Conservation (phyloP, 2,113 vertebrate genomes). For the Conger conger region DNA sequence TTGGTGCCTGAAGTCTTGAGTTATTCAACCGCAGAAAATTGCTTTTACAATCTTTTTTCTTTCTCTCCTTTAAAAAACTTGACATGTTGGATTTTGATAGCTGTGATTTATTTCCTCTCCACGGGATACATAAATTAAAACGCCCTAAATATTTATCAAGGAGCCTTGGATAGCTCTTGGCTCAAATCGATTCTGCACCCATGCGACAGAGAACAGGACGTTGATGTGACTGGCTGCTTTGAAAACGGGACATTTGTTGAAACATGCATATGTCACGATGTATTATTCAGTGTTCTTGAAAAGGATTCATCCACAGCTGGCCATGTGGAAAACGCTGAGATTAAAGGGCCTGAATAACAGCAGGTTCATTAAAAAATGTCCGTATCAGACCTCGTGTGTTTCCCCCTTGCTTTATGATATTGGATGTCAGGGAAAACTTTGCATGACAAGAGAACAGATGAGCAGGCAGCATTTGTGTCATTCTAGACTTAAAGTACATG, state of each 20-base stretch:
- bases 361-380: constrained; percentile 11
- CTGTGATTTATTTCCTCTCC: constrained; percentile 35
- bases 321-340: constrained; percentile 14
- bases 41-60: constrained; percentile 21
- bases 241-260: constrained; percentile 13
- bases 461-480: not conserved
- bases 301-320: not conserved
- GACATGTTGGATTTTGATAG: constrained; percentile 17
- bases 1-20: not conserved
- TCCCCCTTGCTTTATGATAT: not conserved
- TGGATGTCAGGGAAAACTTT: not conserved
- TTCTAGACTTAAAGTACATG: not conserved
- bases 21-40: constrained; percentile 17
- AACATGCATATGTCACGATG: constrained; percentile 28
- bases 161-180: not conserved
- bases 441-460: not conserved
- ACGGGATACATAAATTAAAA: constrained; percentile 29
- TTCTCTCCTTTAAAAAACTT: constrained; percentile 10
- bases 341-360: constrained; percentile 19
- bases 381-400: not conserved
- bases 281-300: constrained; percentile 26
- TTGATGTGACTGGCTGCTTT: not conserved
- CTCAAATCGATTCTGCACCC: constrained; percentile 20
- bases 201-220: constrained; percentile 6
- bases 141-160: constrained; percentile 34